A percentile compares a stretch with the other conserved stretches of the same genome.
These are phyloP conservation scores for Nesospiza acunhae DNA, from an alignment of 2,113 vertebrate genomes.

Conservation along the genomic window DNA sequence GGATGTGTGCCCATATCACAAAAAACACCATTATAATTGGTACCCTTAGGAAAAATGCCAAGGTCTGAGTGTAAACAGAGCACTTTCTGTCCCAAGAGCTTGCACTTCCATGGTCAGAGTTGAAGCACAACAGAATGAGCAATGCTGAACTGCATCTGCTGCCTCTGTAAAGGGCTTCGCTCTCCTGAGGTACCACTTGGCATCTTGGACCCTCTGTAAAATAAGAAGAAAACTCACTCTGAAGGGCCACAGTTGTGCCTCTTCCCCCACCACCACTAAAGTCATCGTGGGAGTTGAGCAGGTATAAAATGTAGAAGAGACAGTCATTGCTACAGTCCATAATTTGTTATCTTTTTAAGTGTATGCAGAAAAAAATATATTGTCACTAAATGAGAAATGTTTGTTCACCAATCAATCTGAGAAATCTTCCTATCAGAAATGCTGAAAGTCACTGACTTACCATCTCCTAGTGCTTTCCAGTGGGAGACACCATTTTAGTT, in stretches of 20 bases:
- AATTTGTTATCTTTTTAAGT: not conserved
- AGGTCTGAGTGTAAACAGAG: conserved; percentile 41
- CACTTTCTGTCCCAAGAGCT: conserved; percentile 35
- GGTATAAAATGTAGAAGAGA: not conserved
- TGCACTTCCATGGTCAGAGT: not conserved
- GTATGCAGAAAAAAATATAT: not conserved
- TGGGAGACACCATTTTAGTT: not conserved
- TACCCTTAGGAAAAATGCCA: conserved; percentile 46
- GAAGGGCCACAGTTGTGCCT: not conserved
- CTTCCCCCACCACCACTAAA: not conserved
- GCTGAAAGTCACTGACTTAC: not conserved
- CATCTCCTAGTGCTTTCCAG: not conserved
- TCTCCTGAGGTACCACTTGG: not conserved
- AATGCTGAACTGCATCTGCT: conserved; percentile 22
- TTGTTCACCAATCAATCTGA: not conserved
- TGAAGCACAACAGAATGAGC: conserved; percentile 9
- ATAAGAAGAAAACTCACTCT: not conserved
- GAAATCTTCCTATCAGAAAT: not conserved
- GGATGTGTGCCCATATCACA: conserved; percentile 46
- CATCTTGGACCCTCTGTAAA: not conserved
- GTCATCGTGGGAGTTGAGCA: not conserved
- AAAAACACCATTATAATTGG: conserved; percentile 47
- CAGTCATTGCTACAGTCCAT: not conserved
- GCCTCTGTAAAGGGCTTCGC: not conserved
- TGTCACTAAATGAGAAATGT: not conserved